These are phyloP conservation scores for Clupea harengus DNA, from an alignment of 2,113 vertebrate species.

Conservation along the genomic window DNA sequence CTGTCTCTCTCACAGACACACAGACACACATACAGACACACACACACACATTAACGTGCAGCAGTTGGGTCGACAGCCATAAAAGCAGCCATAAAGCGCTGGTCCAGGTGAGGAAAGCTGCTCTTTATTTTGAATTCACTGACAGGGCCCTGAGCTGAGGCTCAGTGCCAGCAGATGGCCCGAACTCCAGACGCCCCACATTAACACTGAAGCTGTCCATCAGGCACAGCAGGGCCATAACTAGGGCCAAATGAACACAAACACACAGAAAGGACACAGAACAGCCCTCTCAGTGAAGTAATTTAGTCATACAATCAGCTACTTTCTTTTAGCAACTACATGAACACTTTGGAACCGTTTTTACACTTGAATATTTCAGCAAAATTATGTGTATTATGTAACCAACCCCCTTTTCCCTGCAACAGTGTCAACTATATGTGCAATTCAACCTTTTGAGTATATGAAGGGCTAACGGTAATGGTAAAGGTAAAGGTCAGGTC, in stretches of 20 bases:
- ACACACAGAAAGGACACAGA: background rate
- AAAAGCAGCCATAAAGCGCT: background rate
- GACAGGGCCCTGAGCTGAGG: background rate
- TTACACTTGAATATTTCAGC: too few relatives aligned
- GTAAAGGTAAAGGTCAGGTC: too few relatives aligned
- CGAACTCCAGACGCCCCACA: background rate
- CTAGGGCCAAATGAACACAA: background rate
- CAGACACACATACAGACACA: background rate
- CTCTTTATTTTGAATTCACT: background rate
- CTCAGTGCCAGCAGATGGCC: background rate
- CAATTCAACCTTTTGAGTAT: background rate
- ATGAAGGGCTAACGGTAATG: background rate
- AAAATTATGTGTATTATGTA: too few relatives aligned
- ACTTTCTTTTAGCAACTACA: background rate
- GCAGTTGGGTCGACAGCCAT: background rate
- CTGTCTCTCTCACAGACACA: background rate
- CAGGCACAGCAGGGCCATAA: background rate
- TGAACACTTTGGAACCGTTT: too few relatives aligned
- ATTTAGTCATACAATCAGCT: background rate
- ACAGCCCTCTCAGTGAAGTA: background rate
- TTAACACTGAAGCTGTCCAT: background rate
- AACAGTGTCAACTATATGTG: background rate
- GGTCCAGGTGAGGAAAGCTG: conserved; percentile 8
- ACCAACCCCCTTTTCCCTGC: too few relatives aligned
- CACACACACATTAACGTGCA: background rate